Conservation (phyloP, 2,113 vertebrate species). For the human region DNA sequence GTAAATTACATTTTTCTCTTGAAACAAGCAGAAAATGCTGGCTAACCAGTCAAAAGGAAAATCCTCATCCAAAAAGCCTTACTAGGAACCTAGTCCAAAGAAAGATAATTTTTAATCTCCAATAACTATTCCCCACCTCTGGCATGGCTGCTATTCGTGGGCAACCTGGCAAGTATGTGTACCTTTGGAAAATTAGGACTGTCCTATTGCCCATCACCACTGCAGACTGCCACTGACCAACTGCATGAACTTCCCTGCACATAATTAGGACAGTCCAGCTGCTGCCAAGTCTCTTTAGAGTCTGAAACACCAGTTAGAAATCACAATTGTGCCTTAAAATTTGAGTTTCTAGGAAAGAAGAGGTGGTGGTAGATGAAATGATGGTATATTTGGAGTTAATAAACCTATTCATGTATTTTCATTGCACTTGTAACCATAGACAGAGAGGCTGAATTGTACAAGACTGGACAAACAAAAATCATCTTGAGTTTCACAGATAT, state of each 20-base stretch:
- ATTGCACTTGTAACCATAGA: not conserved
- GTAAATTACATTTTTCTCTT: not conserved
- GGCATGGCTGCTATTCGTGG: not conserved
- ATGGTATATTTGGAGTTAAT: not conserved
- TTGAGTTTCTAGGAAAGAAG: not conserved
- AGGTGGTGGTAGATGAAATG: not conserved
- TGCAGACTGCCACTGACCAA: not conserved
- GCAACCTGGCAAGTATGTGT: not conserved
- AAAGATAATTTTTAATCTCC: not conserved
- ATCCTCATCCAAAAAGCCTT: not conserved
- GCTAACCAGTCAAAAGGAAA: not conserved
- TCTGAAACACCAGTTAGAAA: not conserved
- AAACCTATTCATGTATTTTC: not conserved
- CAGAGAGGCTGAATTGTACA: not conserved
- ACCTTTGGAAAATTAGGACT: not conserved
- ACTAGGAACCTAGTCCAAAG: not conserved
- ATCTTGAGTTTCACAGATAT: not conserved
- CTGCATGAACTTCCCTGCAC: rapidly evolving
- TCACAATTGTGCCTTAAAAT: not conserved
- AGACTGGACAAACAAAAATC: not conserved
- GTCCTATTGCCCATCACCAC: not conserved
- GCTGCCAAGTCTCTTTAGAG: not conserved
- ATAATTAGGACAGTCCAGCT: not conserved
- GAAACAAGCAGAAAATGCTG: not conserved
- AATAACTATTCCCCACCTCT: not conserved